These are phyloP conservation scores for Nyctibius bracteatus DNA, from an alignment of 2,113 vertebrate genomes.

Conservation along the genomic window DNA sequence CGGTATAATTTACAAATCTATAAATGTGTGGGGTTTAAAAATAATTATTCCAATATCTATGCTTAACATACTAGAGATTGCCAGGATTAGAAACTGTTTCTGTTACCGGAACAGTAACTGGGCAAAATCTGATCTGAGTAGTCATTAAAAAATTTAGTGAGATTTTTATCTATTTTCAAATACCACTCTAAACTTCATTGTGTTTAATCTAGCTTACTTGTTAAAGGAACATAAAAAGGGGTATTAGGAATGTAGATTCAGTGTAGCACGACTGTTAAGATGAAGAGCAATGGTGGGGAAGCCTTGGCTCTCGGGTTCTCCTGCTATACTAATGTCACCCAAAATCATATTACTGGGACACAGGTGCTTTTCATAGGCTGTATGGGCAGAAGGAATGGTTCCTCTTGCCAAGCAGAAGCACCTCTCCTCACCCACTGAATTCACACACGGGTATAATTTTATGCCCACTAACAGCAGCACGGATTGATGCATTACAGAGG, in stretches of 20 bases:
- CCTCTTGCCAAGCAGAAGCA: neutral
- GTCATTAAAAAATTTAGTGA: constrained; percentile 8
- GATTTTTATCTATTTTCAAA: constrained; percentile 56
- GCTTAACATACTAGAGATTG: neutral
- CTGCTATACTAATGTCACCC: neutral
- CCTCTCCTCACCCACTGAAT: neutral
- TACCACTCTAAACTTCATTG: constrained; percentile 15
- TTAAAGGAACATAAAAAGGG: constrained; percentile 43
- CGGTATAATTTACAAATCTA: neutral
- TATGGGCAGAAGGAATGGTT: neutral
- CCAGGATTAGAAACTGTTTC: neutral
- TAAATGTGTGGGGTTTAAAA: neutral
- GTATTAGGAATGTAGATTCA: constrained; percentile 26
- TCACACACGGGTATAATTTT: neutral
- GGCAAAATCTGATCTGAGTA: constrained; percentile 11
- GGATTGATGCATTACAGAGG: neutral
- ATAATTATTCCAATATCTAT: neutral
- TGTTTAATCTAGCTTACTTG: constrained; percentile 29
- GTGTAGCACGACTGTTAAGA: neutral
- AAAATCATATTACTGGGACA: neutral
- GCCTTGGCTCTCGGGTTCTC: neutral
- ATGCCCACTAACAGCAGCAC: neutral
- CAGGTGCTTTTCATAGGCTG: neutral
- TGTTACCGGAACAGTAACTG: neutral
- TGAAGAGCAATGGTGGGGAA: constrained; percentile 25